These are phyloP conservation scores for Coturnix japonica DNA, from an alignment of 2,113 vertebrate species.

Conservation along the genomic window DNA sequence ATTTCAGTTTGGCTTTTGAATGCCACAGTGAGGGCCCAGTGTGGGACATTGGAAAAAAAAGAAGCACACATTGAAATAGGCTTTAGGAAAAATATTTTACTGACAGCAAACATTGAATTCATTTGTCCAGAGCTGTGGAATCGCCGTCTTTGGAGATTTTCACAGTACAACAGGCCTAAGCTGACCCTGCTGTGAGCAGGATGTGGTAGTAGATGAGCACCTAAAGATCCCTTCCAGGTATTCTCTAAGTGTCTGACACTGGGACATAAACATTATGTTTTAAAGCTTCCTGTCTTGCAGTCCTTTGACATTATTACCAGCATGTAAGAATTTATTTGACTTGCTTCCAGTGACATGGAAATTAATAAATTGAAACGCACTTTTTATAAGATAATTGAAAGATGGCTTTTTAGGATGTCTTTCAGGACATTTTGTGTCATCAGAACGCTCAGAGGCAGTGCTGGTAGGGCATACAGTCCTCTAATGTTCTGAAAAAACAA, in stretches of 20 bases:
- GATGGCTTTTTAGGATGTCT: not conserved
- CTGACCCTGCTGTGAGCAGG: not conserved
- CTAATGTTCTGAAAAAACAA: not conserved
- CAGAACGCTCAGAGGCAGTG: not conserved
- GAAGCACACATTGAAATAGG: not conserved
- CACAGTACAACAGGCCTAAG: not conserved
- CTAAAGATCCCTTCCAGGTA: not conserved
- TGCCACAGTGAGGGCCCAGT: not conserved
- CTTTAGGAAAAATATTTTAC: not conserved
- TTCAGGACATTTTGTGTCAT: not conserved
- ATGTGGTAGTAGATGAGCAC: not conserved
- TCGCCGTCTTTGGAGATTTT: not conserved
- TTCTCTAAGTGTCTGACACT: not conserved
- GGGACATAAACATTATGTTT: not conserved
- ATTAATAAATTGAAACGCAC: not conserved
- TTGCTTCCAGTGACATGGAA: not conserved
- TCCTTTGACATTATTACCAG: not conserved
- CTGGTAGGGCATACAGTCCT: accelerated
- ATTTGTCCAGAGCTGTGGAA: not conserved
- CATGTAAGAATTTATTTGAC: not conserved
- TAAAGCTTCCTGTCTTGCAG: not conserved
- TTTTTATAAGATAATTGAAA: not conserved
- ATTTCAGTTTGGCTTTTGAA: not conserved
- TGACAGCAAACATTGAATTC: not conserved
- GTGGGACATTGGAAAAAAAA: not conserved